Base-by-base conservation (phyloP, 1,140 invertebrate genomes). In the Drosophila mauritiana region DNA sequence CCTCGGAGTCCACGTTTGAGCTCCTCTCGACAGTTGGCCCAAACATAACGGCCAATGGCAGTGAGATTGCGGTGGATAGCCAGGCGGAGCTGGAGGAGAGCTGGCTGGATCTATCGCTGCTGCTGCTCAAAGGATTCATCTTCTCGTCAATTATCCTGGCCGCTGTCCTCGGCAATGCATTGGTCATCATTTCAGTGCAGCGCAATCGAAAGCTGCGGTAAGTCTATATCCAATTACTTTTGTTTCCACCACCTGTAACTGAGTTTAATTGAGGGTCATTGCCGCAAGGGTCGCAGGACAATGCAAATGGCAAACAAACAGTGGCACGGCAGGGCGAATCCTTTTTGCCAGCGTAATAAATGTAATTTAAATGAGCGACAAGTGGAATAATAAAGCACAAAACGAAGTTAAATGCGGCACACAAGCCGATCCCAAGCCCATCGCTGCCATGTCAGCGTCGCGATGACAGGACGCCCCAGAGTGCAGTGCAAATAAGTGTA, bases 131-230 rank as follows among this genome's bases (percentile, higher is more conserved):
- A 83, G 94, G 94, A 1, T 94, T 96, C 78, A 94, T 96, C 63
- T 97, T 97, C 94, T 94, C 94, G 46, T 94, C 94, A 62, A 97
- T 98, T 90, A 98, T 98, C 79, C 93, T 97, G 37, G 95, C 96
- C 52, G 97, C 97, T 0, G 94, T 98, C 5, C 93, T 98, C 27
- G 97, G 97, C 31, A 98, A 98, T 93, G 95, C 96, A 0, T 93
- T 97, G 56, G 97, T 97, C 73, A 97, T 97, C 78, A 95, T 97
- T 54, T 96, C 95, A 67, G 91, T 92, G 34, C 91, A 91, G 43
- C 91, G 91, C 40, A 92, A 92, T 80, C 77, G 91, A 20, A 92
- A 92, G 73, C 73, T 92, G 78, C 83, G 91, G 91, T 92, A 90
- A 90, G 91, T 86, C 53, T 51, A 34, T 40, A 25, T 49, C 11